phyloP scores from a whole-genome alignment of 2,888 invertebrate species.

The Amiota minor region DNA sequence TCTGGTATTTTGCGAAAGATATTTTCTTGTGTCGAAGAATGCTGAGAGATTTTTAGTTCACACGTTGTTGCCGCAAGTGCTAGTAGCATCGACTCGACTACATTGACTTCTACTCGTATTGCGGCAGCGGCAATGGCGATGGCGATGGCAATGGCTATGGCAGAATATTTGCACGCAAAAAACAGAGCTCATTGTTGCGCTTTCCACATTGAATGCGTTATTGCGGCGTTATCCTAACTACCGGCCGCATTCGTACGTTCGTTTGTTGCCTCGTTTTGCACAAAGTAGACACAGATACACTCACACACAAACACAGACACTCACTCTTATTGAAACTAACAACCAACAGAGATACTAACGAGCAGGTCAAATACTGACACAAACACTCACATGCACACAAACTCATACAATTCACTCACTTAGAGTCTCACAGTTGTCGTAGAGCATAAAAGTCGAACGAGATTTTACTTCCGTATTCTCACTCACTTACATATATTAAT shows the following conservation, averaged over 20 bases:
- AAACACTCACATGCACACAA: slow-evolving; percentile 5
- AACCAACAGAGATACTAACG: slow-evolving; percentile 18
- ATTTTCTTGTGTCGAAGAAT: neutral
- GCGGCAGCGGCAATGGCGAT: neutral
- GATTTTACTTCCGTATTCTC: slow-evolving; percentile 30
- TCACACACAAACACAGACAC: slow-evolving; percentile 37
- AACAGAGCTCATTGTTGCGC: slow-evolving; percentile 64
- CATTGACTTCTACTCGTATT: too few relatives aligned
- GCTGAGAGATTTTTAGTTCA: neutral
- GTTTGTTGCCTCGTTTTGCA: slow-evolving; percentile 40
- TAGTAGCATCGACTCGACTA: neutral
- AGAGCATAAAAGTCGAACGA: slow-evolving; percentile 28
- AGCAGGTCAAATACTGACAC: slow-evolving; percentile 9
- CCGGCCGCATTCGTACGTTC: slow-evolving; percentile 61
- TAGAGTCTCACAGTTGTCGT: neutral
- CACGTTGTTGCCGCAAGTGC: neutral
- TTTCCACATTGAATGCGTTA: slow-evolving; percentile 69
- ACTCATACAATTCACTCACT: neutral
- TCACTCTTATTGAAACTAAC: slow-evolving; percentile 31
- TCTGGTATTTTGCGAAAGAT: neutral
- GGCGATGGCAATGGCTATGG: slow-evolving; percentile 10
- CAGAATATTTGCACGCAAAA: slow-evolving; percentile 32
- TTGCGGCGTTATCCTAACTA: slow-evolving; percentile 67
- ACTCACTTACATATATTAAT: neutral
- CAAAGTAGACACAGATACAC: slow-evolving; percentile 40